Evolutionary conservation across 2,113 vertebrate species (phyloP).

Genomic region (Beaufortia kweichowensis): DNA sequence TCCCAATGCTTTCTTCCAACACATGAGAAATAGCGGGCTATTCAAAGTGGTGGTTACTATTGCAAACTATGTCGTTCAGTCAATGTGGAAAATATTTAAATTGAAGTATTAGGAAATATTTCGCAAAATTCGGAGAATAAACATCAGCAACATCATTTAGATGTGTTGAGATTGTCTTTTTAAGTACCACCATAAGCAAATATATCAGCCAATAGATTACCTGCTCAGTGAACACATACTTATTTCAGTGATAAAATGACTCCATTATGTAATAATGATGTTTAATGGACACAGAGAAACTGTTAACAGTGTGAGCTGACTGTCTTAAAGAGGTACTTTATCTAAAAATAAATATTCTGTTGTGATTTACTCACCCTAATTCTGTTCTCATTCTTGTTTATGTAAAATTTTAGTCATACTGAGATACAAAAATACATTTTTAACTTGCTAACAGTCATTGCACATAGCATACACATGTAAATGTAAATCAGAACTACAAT

Average conservation of each 20-base stretch:
- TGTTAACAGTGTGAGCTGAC: background rate
- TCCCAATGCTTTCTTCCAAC: conserved; percentile 8
- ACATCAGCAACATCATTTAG: background rate
- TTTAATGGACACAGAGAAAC: background rate
- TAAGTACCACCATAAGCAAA: conserved; percentile 3
- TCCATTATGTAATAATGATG: conserved; percentile 15
- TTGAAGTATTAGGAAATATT: background rate
- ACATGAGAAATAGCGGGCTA: background rate
- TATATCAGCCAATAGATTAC: background rate
- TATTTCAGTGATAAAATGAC: background rate
- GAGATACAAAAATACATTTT: too few species aligned
- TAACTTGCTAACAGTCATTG: too few species aligned
- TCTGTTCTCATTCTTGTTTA: too few species aligned
- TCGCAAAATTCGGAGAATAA: background rate
- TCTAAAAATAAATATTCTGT: too few species aligned
- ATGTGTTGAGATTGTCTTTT: background rate
- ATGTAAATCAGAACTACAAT: too few species aligned
- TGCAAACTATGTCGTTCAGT: background rate
- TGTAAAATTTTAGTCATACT: too few species aligned
- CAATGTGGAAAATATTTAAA: background rate
- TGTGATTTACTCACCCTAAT: too few species aligned
- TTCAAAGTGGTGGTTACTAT: conserved; percentile 15
- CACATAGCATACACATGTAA: too few species aligned
- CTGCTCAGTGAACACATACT: conserved; percentile 5
- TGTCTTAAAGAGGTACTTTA: background rate